Evolutionary conservation across 2,113 vertebrate genomes (phyloP).

Genomic region (Myotis davidii): DNA sequence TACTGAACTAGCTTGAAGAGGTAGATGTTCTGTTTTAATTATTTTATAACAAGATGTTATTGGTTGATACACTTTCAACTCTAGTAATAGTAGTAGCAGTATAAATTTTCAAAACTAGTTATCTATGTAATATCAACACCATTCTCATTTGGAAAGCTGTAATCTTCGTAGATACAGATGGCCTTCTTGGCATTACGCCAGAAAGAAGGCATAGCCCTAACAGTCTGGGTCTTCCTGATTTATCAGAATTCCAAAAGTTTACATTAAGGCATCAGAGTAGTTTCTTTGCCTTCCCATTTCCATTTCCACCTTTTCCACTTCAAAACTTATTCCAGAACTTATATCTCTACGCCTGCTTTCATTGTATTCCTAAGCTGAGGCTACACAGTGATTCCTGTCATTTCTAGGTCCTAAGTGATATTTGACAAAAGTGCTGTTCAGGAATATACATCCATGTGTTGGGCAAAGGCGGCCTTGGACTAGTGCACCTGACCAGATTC

Average conservation of each 20-base stretch:
- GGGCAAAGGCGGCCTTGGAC: neutral
- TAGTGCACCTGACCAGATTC: neutral
- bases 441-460: neutral
- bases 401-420: neutral
- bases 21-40: neutral
- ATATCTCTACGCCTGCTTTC: neutral
- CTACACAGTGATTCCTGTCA: neutral
- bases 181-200: neutral
- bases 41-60: conserved; percentile 19
- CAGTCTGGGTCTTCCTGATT: neutral
- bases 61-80: neutral
- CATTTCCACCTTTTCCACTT: neutral
- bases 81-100: neutral
- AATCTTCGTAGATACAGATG: neutral
- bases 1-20: neutral
- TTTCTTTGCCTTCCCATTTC: neutral
- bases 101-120: conserved; percentile 5
- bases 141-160: conserved; percentile 39
- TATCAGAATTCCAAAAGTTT: neutral
- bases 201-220: neutral
- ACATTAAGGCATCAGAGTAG: neutral
- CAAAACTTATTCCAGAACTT: neutral
- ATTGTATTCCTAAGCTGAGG: neutral
- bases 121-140: neutral
- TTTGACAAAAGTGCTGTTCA: neutral